A percentile compares a stretch with the other conserved stretches of the same genome.
Evolutionary conservation across 2,888 invertebrate genomes (phyloP).

Genomic region (Nomada lathburiana): DNA sequence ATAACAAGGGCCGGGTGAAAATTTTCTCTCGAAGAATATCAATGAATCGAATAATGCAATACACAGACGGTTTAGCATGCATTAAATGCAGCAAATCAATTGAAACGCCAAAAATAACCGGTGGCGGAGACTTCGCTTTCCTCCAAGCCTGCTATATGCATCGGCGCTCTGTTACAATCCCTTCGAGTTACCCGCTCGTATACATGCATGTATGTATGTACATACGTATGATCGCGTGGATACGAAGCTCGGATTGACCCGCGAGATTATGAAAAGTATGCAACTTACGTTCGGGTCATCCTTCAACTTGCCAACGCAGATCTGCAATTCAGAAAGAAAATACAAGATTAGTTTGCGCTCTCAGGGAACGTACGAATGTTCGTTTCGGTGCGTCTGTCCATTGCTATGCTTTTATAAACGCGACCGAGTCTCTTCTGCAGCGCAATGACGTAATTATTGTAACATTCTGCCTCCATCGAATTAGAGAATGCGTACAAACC

Average conservation of each 20-base stretch:
- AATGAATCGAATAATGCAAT: background rate
- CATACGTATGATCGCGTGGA: background rate
- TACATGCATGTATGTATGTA: background rate
- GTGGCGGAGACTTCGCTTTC: slow-evolving; percentile 21
- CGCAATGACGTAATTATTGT: slow-evolving; percentile 37
- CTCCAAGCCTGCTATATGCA: slow-evolving; percentile 6
- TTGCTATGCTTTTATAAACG: background rate
- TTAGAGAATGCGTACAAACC: background rate
- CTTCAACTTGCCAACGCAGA: slow-evolving; percentile 86
- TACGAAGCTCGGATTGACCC: background rate
- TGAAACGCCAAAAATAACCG: slow-evolving; percentile 44
- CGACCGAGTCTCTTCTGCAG: slow-evolving; percentile 2
- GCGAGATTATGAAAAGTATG: background rate
- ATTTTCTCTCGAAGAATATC: background rate
- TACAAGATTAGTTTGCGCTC: background rate
- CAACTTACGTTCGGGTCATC: slow-evolving; percentile 86
- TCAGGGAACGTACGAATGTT: background rate
- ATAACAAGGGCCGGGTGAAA: background rate
- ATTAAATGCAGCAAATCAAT: slow-evolving; percentile 44
- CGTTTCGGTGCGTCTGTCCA: background rate
- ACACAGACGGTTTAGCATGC: slow-evolving; percentile 5
- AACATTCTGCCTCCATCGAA: background rate
- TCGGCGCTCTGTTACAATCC: slow-evolving; percentile 6
- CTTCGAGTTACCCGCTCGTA: background rate
- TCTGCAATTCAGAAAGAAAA: slow-evolving; percentile 81